These are phyloP conservation scores for Hylaeus volcanicus DNA, from an alignment of 1,140 invertebrate genomes.

Conservation along the genomic window DNA sequence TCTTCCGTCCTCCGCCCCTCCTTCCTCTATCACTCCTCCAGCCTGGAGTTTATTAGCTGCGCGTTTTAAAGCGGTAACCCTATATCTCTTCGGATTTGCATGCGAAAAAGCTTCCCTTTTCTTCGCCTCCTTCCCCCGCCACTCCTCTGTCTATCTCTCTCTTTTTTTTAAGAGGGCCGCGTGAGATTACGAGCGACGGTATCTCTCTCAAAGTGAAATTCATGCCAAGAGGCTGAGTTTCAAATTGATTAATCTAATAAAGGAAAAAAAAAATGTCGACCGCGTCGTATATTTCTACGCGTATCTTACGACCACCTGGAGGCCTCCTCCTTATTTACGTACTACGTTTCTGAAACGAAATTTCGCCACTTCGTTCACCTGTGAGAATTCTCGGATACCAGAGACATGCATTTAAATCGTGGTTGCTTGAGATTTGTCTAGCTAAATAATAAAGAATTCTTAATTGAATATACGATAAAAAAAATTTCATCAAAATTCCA, in stretches of 20 bases:
- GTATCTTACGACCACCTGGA: neutral
- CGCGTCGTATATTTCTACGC: neutral
- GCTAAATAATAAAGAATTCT: too few relatives aligned
- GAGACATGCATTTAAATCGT: too few relatives aligned
- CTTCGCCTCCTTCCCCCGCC: too few relatives aligned
- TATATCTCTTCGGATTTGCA: slow-evolving; percentile 21
- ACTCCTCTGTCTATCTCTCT: neutral
- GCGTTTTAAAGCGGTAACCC: slow-evolving; percentile 22
- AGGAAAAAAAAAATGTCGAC: neutral
- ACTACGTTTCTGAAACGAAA: neutral
- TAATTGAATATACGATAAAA: too few relatives aligned
- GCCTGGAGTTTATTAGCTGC: slow-evolving; percentile 22
- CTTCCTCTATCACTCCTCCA: neutral
- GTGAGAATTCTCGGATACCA: too few relatives aligned
- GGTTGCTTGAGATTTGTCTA: too few relatives aligned
- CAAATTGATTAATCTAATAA: slow-evolving; percentile 32
- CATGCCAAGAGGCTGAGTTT: neutral
- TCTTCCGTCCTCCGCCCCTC: neutral
- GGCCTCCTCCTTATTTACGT: neutral
- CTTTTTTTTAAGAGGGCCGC: neutral
- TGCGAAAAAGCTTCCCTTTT: slow-evolving; percentile 19
- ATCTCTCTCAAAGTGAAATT: slow-evolving; percentile 15
- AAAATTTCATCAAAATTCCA: too few relatives aligned
- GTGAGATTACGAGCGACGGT: slow-evolving; percentile 2
- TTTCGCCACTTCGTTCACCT: slow-evolving; percentile 1